These are phyloP conservation scores for Vulpes vulpes DNA, from an alignment of 2,113 vertebrate species.

Conservation along the genomic window DNA sequence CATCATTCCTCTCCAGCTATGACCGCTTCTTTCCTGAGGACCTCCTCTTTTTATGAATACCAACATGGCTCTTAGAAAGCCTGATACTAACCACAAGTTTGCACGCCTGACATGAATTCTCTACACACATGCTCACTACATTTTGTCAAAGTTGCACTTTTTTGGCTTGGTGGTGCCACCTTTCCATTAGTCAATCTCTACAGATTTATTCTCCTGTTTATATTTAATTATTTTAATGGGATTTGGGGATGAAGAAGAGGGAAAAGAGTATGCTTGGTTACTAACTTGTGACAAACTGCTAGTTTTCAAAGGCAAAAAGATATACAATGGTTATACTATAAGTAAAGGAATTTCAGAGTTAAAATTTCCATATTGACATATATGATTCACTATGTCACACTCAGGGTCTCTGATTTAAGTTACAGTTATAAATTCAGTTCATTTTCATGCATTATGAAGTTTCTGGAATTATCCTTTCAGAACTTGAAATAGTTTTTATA, in stretches of 20 bases:
- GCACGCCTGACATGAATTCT: neutral
- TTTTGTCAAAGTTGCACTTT: neutral
- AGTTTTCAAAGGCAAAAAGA: conserved; percentile 33
- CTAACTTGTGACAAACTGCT: neutral
- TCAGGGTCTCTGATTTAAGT: neutral
- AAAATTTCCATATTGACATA: neutral
- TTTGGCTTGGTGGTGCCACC: neutral
- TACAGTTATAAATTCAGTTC: neutral
- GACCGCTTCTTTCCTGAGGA: neutral
- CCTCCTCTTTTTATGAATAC: neutral
- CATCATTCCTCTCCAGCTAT: neutral
- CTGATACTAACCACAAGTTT: neutral
- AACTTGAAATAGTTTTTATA: conserved; percentile 24
- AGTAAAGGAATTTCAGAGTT: conserved; percentile 4
- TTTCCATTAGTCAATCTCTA: neutral
- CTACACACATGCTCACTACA: neutral
- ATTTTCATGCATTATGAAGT: neutral
- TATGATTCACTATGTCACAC: neutral
- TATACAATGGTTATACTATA: neutral
- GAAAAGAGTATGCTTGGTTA: neutral
- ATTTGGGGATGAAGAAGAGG: neutral
- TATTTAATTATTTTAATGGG: neutral
- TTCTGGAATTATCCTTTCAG: conserved; percentile 1
- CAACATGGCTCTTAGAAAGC: neutral
- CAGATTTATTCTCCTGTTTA: neutral